Evolutionary conservation across 2,797 vertebrate genomes (phyloP).

Genomic region (Babyrousa celebensis): DNA sequence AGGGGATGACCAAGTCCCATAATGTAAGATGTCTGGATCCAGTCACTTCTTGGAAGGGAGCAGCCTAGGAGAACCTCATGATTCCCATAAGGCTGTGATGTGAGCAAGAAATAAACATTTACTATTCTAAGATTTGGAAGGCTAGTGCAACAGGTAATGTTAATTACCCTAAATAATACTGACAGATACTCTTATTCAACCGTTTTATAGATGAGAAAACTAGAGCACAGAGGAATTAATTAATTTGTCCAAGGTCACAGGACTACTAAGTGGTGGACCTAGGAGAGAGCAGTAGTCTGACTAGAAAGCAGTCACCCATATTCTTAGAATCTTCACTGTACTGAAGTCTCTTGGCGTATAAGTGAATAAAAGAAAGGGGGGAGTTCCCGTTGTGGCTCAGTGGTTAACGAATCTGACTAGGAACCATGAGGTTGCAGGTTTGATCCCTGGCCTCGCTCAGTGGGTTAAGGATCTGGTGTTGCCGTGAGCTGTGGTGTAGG

Average conservation of each 20-base stretch:
- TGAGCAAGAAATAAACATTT: constrained; percentile 38
- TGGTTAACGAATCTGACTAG: no score
- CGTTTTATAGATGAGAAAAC: constrained; percentile 53
- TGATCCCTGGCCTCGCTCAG: no score
- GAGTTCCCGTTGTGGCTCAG: no score
- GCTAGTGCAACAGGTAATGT: neutral
- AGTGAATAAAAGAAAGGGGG: neutral
- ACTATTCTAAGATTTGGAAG: neutral
- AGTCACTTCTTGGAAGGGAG: neutral
- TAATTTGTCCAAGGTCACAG: neutral
- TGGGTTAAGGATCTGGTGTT: no score
- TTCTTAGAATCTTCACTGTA: neutral
- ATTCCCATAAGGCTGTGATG: neutral
- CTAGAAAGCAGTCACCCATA: neutral
- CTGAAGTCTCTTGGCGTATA: neutral
- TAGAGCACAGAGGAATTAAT: constrained; percentile 7
- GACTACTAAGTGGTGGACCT: neutral
- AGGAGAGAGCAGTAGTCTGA: neutral
- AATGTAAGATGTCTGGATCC: neutral
- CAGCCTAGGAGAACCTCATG: neutral
- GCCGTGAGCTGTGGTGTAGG: no score
- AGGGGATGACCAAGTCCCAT: neutral
- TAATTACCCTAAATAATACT: constrained; percentile 43
- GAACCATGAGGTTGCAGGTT: no score
- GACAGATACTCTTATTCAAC: neutral